These are phyloP conservation scores for Ennomos fuscantarius DNA, from an alignment of 2,888 invertebrate species.

Conservation along the genomic window DNA sequence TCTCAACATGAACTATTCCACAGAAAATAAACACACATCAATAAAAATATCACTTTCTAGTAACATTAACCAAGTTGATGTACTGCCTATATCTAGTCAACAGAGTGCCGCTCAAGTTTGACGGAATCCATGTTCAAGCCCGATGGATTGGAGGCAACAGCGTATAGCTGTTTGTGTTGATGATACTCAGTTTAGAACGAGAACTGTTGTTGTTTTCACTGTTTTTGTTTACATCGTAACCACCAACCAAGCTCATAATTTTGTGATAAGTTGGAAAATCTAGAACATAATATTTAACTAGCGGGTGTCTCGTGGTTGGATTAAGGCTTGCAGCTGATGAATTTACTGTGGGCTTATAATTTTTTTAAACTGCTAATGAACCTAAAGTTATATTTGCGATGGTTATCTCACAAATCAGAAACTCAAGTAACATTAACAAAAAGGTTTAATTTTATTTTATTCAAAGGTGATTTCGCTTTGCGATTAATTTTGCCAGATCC, in stretches of 20 bases:
- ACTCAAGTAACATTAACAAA: no score
- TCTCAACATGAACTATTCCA: no score
- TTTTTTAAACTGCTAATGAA: no score
- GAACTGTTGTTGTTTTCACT: conserved; percentile 11
- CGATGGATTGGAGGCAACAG: conserved; percentile 17
- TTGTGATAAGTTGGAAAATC: conserved; percentile 6
- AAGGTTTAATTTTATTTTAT: no score
- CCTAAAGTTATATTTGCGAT: no score
- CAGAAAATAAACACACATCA: no score
- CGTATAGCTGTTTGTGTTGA: conserved; percentile 18
- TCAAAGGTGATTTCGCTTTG: no score
- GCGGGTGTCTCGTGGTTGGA: conserved; percentile 1
- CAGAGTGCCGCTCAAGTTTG: not conserved
- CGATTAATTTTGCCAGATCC: no score
- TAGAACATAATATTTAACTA: conserved; percentile 2
- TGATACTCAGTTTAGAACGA: conserved; percentile 6
- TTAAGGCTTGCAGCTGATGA: not conserved
- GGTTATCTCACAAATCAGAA: no score
- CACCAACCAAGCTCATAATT: conserved; percentile 2
- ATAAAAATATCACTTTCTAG: no score
- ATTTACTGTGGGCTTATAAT: no score
- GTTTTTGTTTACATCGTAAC: conserved; percentile 6
- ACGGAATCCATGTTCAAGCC: conserved; percentile 10
- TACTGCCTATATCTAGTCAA: conserved; percentile 4
- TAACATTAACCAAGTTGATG: not conserved